These are phyloP conservation scores for Xiphias gladius DNA, from an alignment of 2,113 vertebrate genomes.

Conservation along the genomic window DNA sequence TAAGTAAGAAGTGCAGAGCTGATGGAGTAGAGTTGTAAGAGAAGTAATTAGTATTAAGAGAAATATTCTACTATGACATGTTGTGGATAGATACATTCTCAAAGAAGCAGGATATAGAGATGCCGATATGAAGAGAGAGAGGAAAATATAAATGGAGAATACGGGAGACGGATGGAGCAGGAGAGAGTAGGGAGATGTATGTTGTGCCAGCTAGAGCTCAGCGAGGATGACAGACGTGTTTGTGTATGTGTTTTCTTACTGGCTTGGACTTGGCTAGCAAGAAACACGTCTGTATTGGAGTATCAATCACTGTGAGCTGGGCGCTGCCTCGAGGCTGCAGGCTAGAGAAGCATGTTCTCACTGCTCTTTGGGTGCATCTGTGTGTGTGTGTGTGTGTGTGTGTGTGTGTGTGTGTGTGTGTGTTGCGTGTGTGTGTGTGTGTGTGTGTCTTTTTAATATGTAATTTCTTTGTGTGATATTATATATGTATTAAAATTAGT, in stretches of 20 bases:
- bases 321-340: conserved; percentile 70
- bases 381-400: conserved; percentile 3
- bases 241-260: conserved; percentile 52
- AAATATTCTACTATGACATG: conserved; percentile 36
- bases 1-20: conserved; percentile 8
- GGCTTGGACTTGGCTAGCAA: conserved; percentile 44
- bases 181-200: conserved; percentile 45
- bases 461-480: conserved; percentile 13
- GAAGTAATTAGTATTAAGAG: conserved; percentile 39
- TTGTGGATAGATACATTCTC: conserved; percentile 57
- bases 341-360: conserved; percentile 34
- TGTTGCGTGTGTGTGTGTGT: too few relatives aligned
- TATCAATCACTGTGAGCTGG: conserved; percentile 70
- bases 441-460: background rate
- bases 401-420: background rate
- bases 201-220: conserved; percentile 45
- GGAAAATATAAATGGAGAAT: conserved; percentile 55
- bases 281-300: conserved; percentile 51
- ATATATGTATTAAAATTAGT: conserved; percentile 1
- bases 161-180: conserved; percentile 60
- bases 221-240: conserved; percentile 53
- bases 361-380: conserved; percentile 21
- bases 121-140: conserved; percentile 49
- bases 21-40: conserved; percentile 23
- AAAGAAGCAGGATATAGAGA: conserved; percentile 54